Conservation (phyloP, 37 sponge, comb jelly and placozoan species). For the Mnemiopsis leidyi region DNA sequence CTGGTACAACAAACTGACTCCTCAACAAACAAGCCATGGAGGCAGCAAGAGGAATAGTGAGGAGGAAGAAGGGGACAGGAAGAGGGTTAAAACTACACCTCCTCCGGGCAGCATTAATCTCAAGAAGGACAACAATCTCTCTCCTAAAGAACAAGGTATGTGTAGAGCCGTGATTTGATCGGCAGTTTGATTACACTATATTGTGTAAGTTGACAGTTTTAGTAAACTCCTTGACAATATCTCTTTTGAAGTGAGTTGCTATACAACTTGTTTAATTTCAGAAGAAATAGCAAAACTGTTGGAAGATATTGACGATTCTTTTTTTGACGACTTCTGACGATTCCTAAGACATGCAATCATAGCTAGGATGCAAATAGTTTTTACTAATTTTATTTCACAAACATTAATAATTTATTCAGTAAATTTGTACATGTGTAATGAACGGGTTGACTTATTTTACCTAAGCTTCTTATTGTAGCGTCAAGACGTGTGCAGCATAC, state of each 20-base stretch:
- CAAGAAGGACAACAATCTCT: not conserved
- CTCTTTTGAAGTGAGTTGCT: too few species aligned
- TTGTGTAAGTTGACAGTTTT: too few species aligned
- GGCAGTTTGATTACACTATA: not conserved
- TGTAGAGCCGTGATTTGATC: not conserved
- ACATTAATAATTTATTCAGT: too few species aligned
- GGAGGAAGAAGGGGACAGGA: not conserved
- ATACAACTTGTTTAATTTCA: too few species aligned
- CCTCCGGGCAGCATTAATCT: not conserved
- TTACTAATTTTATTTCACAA: too few species aligned
- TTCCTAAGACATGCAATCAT: not conserved
- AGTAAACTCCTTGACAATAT: too few species aligned
- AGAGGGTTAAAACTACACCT: not conserved
- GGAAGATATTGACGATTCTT: slow-evolving; percentile 8
- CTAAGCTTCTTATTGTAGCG: too few species aligned
- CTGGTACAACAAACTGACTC: too few species aligned
- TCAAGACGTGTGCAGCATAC: not conserved
- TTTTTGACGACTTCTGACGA: slow-evolving; percentile 13
- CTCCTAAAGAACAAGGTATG: not conserved
- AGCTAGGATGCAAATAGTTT: not conserved
- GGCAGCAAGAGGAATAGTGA: not conserved
- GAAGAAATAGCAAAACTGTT: slow-evolving; percentile 31
- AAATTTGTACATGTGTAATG: too few species aligned
- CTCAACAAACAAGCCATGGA: too few species aligned
- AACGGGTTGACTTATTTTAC: too few species aligned